Base-by-base conservation (phyloP, 2,888 invertebrate genomes). In the Drosophila percnosoma region DNA sequence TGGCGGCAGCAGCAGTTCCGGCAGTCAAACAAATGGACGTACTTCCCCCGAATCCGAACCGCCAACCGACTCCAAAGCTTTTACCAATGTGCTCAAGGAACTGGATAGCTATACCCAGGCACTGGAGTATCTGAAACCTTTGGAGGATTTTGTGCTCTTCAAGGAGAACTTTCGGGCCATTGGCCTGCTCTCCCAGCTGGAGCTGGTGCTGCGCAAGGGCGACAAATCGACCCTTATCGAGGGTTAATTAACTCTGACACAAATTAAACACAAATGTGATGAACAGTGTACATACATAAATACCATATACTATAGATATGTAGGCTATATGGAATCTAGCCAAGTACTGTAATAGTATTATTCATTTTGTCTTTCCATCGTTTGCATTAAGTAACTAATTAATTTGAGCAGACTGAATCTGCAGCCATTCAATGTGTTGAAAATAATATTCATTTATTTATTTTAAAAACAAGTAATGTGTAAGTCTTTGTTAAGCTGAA, bases 101-200 rank as follows among this genome's bases (percentile, higher is more conserved):
- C 75, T 92, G 6, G 87, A 81, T 7, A 87, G 89, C 42, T 92
- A 92, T 58, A 80, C 81, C 1, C 91, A 92, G 55, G 92, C 92
- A 0, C 62, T 92, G 53, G 90, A 90, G 42, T 91, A 92, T 58
- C 73, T 92, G 0, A 92, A 91, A 52, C 92, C 92, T 0, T 58
- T 92, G 38, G 92, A 92, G 62, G 92, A 92, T 24, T 92, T 92
- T 76, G 92, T 91, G 15, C 85, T 92, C 7, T 87, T 91, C 67
- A 92, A 91, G 67, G 92, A 92, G 62, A 92, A 92, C 49, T 92
- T 91, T 62, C 90, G 92, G 13, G 92, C 92, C 33, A 92, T 92
- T 64, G 92, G 92, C 0, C 64, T 92, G 61, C 84, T 92, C 29
- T 91, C 92, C 2, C 92, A 92, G 65, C 64, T 92, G 63, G 92